Evolutionary conservation across 1,140 invertebrate species (phyloP), one percentile per base, ranked within the genome.

Genomic region (Nylanderia fulva): DNA sequence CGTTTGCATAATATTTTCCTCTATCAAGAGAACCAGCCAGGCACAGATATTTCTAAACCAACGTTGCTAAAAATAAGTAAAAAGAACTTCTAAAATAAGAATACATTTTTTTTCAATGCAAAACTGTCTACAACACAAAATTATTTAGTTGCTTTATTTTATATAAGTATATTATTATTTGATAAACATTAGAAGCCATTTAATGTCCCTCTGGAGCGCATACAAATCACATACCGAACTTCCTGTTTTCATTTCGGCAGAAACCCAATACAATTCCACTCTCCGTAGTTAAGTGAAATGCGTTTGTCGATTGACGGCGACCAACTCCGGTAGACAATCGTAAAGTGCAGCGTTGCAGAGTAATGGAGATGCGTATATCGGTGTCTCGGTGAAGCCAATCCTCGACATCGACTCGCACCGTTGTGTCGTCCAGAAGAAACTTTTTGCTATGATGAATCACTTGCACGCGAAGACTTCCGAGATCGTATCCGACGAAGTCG

Each of bases 391-490:
- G 94, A 84, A 95, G 93, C 89, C 95, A 93, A 21, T 94, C 91
- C 54, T 94, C 95, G 76, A 94, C 93, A 61, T 89, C 89, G 33
- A 94, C 92, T 2, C 76, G 85, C 8, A 96, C 90, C 36, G 90
- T 84, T 11, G 94, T 95, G 3, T 95, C 95, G 74, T 91, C 90
- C 94, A 95, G 83, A 93, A 93, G 90, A 93, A 96, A 63, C 86
- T 92, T 5, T 27, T 91, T 92, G 84, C 91, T 92, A 82, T 93
- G 91, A 75, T 95, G 93, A 82, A 94, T 94, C 18, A 95, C 92
- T 90, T 96, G 95, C 36, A 96, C 92, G 74, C 95, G 94, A 82
- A 93, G 90, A 29, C 93, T 92, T 11, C 95, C 94, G 27, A 96
- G 92, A 90, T 96, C 92, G 21, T 94, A 94, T 9, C 90, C 93